Base-by-base conservation (phyloP, 2,797 vertebrate species). In the Petrocephalus sullivani region DNA sequence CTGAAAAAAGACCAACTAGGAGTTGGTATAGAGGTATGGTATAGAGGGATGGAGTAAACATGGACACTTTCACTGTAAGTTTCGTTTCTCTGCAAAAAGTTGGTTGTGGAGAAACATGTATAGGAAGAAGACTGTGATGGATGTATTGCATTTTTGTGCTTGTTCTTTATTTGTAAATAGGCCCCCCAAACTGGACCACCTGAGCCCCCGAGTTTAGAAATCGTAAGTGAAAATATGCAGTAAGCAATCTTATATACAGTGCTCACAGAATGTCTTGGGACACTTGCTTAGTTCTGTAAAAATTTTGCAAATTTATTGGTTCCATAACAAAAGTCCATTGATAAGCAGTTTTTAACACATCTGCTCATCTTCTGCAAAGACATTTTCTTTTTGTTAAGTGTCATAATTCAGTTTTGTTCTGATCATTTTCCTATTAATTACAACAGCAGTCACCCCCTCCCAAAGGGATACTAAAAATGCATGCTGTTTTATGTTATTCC, bases 141-240 rank as follows among this genome's bases (percentile, higher is more conserved):
- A 83, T 71, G 64, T 71, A 37, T 83, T 83, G 14, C 12, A 46
- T 46, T 64, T 1, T n/a, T 46, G 6, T 58, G 0, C 5, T 19
- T 16, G 49, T 86, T 23, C 71, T 88, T 61, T 60, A 9, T 53
- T 61, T 85, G 71, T 46, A 37, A 85, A 58, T 83, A 89, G 89
- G 64, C 89, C 8, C 64, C 89, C 71, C 81, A 88, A 33, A 49
- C 54, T 33, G 58, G 37, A 83, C 58, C 41, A 49, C 51, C 87
- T 10, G 89, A 86, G 53, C 89, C 89, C 51, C 23, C 89, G 23
- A 89, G 89, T 82, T 23, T 89, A 78, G 89, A 89, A 75, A 89
- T 88, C 37, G 89, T 89, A 57, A 89, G 89, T 86, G 19, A 12
- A 61, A 16, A 83, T 9, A 53, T 23, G 21, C 10, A 14, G 71